Percentiles rank a stretch among this genome's conserved stretches.
These are phyloP conservation scores for Catamblyrhynchus diadema DNA, from an alignment of 2,797 vertebrate genomes.

Conservation along the genomic window DNA sequence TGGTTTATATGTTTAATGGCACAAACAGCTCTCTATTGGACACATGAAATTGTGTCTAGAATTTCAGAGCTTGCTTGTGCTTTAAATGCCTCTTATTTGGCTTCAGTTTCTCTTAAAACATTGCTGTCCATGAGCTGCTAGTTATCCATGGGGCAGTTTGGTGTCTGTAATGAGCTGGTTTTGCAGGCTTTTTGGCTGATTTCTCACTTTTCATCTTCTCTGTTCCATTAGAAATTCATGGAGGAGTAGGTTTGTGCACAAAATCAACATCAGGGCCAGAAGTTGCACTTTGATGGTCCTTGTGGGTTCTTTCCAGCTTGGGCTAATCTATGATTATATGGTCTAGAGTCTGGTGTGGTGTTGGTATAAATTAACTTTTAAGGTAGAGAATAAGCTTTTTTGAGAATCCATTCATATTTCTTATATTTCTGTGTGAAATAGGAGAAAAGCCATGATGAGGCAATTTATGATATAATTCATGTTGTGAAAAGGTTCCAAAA, in stretches of 20 bases:
- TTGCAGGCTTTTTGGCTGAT: neutral
- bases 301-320: neutral
- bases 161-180: neutral
- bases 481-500: neutral
- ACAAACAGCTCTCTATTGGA: conserved; percentile 13
- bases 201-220: neutral
- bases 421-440: neutral
- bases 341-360: neutral
- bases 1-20: conserved; percentile 3
- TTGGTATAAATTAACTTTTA: neutral
- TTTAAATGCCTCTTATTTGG: neutral
- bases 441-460: neutral
- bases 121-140: neutral
- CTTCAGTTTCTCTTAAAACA: neutral
- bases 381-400: neutral
- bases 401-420: neutral
- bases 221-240: neutral
- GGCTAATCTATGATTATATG: neutral
- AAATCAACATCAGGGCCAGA: neutral
- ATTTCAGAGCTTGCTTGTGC: neutral
- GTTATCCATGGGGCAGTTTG: neutral
- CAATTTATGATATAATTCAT: neutral
- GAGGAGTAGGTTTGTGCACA: neutral
- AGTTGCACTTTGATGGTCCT: neutral
- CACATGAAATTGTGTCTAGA: neutral